Percentiles rank a stretch among this genome's conserved stretches.
phyloP scores from a whole-genome alignment of 2,888 invertebrate genomes.

The Adelognathus sp. region DNA sequence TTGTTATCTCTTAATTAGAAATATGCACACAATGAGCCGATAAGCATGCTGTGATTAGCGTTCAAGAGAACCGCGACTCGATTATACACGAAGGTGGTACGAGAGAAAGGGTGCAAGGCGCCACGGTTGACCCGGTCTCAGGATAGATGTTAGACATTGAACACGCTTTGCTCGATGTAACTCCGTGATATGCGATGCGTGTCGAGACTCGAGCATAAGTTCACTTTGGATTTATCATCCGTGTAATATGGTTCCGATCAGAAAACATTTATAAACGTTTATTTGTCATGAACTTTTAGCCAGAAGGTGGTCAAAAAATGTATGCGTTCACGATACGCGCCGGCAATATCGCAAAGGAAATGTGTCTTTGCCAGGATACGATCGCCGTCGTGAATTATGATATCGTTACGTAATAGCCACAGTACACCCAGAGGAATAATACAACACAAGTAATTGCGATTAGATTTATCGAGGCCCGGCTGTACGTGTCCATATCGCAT shows the following conservation, averaged over 20 bases:
- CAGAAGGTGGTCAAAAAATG: neutral
- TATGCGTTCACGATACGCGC: neutral
- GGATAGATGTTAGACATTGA: neutral
- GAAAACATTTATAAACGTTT: conserved; percentile 1
- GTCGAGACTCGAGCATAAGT: neutral
- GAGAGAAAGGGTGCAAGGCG: conserved; percentile 1
- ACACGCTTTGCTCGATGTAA: conserved; percentile 14
- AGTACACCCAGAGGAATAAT: conserved; percentile 39
- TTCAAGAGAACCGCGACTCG: conserved; percentile 34
- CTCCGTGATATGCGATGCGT: neutral
- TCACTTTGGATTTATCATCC: conserved; percentile 16
- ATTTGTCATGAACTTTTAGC: conserved; percentile 26
- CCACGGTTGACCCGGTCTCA: conserved; percentile 7
- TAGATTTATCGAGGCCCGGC: conserved; percentile 55
- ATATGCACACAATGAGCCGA: conserved; percentile 49
- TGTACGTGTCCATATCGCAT: conserved; percentile 36
- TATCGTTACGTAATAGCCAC: conserved; percentile 35
- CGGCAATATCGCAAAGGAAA: conserved; percentile 10
- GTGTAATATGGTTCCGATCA: neutral
- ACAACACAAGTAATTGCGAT: conserved; percentile 56
- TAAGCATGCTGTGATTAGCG: conserved; percentile 44
- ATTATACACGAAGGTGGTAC: neutral
- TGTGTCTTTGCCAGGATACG: neutral
- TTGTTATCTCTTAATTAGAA: conserved; percentile 59
- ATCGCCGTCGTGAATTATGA: conserved; percentile 29